Percentiles rank a stretch among this genome's conserved stretches.
These are phyloP conservation scores for Pardosa pseudoannulata DNA, from an alignment of 2,888 invertebrate genomes.

Conservation along the genomic window DNA sequence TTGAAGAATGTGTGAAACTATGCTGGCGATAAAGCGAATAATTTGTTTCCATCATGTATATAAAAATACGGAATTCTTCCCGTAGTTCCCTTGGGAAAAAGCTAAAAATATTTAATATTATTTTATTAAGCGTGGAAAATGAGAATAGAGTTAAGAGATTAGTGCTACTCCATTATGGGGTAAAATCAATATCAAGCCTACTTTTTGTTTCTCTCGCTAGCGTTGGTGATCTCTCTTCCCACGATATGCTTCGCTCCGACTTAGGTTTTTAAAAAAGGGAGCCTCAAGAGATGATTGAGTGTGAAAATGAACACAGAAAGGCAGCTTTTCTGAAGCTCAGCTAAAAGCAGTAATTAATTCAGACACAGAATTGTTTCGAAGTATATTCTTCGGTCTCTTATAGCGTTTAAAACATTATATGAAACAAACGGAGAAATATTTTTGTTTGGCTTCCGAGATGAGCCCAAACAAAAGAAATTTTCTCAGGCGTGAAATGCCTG, in stretches of 20 bases:
- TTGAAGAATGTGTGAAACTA: too few species aligned
- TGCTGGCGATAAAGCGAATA: too few species aligned
- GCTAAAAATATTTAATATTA: not conserved
- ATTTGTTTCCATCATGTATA: too few species aligned
- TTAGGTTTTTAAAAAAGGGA: not conserved
- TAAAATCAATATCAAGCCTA: not conserved
- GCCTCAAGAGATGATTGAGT: not conserved
- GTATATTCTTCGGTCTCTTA: constrained; percentile 7
- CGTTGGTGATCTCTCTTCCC: not conserved
- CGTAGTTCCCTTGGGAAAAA: too few species aligned
- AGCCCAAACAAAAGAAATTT: not conserved
- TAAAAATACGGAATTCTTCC: too few species aligned
- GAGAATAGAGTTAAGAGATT: not conserved
- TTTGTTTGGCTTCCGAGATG: not conserved
- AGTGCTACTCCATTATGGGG: not conserved
- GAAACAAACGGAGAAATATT: not conserved
- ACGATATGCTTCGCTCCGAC: not conserved
- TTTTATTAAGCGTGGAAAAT: not conserved
- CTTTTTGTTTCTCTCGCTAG: not conserved
- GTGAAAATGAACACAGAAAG: constrained; percentile 25
- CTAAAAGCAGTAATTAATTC: constrained; percentile 29
- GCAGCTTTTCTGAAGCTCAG: constrained; percentile 1
- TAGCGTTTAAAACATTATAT: not conserved
- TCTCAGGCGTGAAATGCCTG: not conserved
- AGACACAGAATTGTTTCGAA: constrained; percentile 2